Base-by-base conservation (phyloP, 2,888 invertebrate genomes). In the Caenorhabditis angaria region DNA sequence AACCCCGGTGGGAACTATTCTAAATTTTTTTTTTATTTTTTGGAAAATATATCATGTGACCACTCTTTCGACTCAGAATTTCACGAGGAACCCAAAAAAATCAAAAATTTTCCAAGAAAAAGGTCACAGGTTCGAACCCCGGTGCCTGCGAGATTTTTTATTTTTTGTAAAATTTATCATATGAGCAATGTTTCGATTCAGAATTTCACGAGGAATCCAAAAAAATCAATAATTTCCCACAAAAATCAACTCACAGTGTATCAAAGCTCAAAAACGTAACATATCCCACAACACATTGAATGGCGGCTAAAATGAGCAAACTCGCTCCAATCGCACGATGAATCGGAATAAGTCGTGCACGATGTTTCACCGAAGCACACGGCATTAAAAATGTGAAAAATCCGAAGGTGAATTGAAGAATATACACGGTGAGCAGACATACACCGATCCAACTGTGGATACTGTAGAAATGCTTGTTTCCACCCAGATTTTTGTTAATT, bases 401-500 rank as follows among this genome's bases (percentile, higher is more conserved):
- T 14, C 82, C 82, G 60, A 83, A 80, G 1, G 70, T 32, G 62
- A 79, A 78, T 82, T 84, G 84, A 54, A 81, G 61, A 18, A 82
- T 22, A 65, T 79, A 83, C 28, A 78, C 76, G 20, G 72, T 55
- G 25, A 83, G 71, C 10, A 83, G 58, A 12, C 67, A 70, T 32
- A 83, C 51, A 10, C 82, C 82, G 54, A 84, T 63, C 84, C 84
- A 84, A 54, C 79, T 76, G 71, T 84, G 82, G 22, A 81, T 72
- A 10, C 76, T 72, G 12, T 70, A 55, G 67, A 84, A 82, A 54
- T 81, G 78, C 28, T 65, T 55, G n/a, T 58, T 59, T 20, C 2
- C 25, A 60, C 48, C 48, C n/a, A 48, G 24, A 60, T 32, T 59
- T 25, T 54, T 47, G 22, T 51, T 61, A 32, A 74, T 51, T 20